Conservation (phyloP, 37 sponge, comb jelly and placozoan species). For the Petrosia ficiformis region DNA sequence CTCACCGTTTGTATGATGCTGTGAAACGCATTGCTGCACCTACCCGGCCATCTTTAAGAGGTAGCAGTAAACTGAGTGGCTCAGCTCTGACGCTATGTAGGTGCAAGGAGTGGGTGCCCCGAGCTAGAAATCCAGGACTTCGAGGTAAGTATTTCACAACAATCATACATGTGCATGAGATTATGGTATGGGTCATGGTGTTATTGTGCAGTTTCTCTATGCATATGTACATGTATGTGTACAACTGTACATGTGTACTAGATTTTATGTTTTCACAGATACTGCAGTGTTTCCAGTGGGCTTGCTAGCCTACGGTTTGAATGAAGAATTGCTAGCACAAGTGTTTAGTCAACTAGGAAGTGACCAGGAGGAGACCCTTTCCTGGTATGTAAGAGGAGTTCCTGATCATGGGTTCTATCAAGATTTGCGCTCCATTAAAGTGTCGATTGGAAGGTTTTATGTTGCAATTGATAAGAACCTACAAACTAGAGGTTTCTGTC, state of each 20-base stretch:
- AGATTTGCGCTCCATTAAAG: constrained; percentile 12
- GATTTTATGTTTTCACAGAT: neutral
- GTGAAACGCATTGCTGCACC: constrained; percentile 25
- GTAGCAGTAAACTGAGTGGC: constrained; percentile 2
- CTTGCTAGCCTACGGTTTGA: neutral
- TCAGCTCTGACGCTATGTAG: neutral
- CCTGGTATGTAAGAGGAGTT: neutral
- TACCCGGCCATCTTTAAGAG: neutral
- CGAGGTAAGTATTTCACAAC: too few species aligned
- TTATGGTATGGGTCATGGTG: too few species aligned
- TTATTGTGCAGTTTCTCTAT: too few species aligned
- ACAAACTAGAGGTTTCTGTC: neutral
- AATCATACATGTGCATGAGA: too few species aligned
- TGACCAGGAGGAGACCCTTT: neutral
- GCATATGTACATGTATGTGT: neutral
- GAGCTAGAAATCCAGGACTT: neutral
- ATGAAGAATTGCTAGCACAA: constrained; percentile 2
- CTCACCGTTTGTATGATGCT: constrained; percentile 10
- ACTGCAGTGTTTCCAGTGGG: constrained; percentile 8
- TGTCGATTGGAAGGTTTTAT: constrained; percentile 27
- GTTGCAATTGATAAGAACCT: constrained; percentile 21
- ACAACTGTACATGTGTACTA: too few species aligned
- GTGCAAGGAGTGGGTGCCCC: constrained; percentile 2
- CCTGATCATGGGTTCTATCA: constrained; percentile 21
- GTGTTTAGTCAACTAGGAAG: constrained; percentile 9